These are phyloP conservation scores for Cliona cf. orientalis DNA, from an alignment of 37 sponge, comb jelly and placozoan species.

Conservation along the genomic window DNA sequence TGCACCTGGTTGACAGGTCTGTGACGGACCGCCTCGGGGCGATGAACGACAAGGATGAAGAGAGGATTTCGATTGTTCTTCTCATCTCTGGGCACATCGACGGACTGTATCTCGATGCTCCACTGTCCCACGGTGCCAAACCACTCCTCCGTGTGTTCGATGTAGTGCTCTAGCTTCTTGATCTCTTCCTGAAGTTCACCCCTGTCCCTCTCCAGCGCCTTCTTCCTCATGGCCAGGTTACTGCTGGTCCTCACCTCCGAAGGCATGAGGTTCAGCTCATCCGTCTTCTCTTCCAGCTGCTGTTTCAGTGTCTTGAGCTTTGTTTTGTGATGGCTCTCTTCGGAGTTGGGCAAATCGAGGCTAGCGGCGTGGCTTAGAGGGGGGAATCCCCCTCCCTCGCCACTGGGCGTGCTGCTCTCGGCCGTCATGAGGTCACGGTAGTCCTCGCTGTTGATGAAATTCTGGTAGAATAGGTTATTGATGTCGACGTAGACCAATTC, in stretches of 20 bases:
- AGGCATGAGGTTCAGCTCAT: constrained; percentile 37
- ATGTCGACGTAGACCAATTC: constrained; percentile 43
- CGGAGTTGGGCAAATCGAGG: not conserved
- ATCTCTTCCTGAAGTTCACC: constrained; percentile 45
- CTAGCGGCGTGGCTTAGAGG: not conserved
- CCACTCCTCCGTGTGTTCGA: constrained; percentile 76
- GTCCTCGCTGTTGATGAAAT: constrained; percentile 49
- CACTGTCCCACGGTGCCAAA: constrained; percentile 72
- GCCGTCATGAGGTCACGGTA: constrained; percentile 54
- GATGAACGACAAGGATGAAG: constrained; percentile 62
- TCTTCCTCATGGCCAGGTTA: constrained; percentile 39
- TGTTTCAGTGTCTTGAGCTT: constrained; percentile 42
- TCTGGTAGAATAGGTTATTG: constrained; percentile 54
- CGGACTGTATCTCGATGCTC: constrained; percentile 50
- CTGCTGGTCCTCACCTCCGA: not conserved
- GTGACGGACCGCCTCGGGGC: not conserved
- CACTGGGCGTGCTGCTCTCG: not conserved
- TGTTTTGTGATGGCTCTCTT: constrained; percentile 48
- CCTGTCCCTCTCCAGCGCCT: constrained; percentile 46
- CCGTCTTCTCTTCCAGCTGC: constrained; percentile 40
- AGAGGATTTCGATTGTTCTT: constrained; percentile 50
- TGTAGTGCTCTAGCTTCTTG: constrained; percentile 75
- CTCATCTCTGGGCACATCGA: constrained; percentile 45
- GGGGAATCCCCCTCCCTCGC: not conserved
- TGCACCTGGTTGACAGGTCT: not conserved